phyloP scores from a whole-genome alignment of 2,888 invertebrate species.

The Aleiodes testaceus region DNA sequence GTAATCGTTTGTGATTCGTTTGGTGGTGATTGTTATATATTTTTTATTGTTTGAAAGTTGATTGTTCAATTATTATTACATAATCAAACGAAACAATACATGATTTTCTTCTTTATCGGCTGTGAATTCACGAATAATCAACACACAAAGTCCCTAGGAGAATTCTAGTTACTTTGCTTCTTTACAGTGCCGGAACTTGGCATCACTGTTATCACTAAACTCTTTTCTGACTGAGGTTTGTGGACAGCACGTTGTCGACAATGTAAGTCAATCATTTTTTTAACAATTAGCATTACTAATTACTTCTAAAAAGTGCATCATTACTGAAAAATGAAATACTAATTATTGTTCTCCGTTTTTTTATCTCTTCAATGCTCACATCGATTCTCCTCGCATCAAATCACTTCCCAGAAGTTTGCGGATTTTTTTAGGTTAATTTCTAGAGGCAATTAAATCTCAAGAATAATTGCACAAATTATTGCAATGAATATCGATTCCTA shows the following conservation, averaged over 20 bases:
- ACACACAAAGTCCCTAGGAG: too few species aligned
- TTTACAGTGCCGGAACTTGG: background rate
- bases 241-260: slow-evolving; percentile 69
- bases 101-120: too few species aligned
- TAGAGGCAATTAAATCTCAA: background rate
- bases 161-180: too few species aligned
- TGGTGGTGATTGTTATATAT: too few species aligned
- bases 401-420: background rate
- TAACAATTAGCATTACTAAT: slow-evolving; percentile 16
- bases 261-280: slow-evolving; percentile 63
- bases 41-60: too few species aligned
- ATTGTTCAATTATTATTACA: too few species aligned
- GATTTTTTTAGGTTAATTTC: slow-evolving; percentile 15
- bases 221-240: slow-evolving; percentile 57
- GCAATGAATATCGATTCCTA: background rate
- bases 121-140: too few species aligned
- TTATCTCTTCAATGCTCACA: background rate
- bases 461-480: background rate
- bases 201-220: slow-evolving; percentile 46
- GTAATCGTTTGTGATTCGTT: too few species aligned
- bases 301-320: background rate
- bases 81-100: too few species aligned
- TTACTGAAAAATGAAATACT: background rate
- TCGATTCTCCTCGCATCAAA: slow-evolving; percentile 32
- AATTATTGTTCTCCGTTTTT: background rate